Conservation (phyloP, 2,888 invertebrate genomes). For the Scaptomyza tumidula region DNA sequence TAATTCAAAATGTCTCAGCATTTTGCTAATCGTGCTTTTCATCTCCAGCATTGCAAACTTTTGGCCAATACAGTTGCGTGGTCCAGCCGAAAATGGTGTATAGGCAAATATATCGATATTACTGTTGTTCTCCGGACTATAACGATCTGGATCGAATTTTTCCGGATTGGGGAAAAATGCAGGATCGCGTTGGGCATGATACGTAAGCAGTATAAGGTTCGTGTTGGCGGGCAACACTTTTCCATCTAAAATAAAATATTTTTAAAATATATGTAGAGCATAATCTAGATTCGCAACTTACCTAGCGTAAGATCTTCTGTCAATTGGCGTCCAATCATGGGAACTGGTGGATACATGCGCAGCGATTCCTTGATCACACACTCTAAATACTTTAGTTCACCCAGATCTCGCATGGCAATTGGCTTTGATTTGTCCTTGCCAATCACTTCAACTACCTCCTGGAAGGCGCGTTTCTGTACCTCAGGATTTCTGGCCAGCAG, state of each 20-base stretch:
- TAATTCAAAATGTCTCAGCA: slow-evolving; percentile 79
- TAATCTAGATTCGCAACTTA: slow-evolving; percentile 70
- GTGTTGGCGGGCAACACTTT: slow-evolving; percentile 75
- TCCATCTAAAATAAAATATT: slow-evolving; percentile 63
- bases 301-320: slow-evolving; percentile 86
- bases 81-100: slow-evolving; percentile 82
- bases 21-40: slow-evolving; percentile 79
- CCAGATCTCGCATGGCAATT: slow-evolving; percentile 69
- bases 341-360: slow-evolving; percentile 88
- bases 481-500: slow-evolving; percentile 79
- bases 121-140: slow-evolving; percentile 55
- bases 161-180: slow-evolving; percentile 78
- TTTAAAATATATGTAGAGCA: fast-evolving
- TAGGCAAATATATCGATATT: slow-evolving; percentile 83
- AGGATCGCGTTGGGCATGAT: slow-evolving; percentile 76
- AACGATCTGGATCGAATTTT: slow-evolving; percentile 81
- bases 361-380: slow-evolving; percentile 89
- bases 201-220: slow-evolving; percentile 71
- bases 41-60: slow-evolving; percentile 83
- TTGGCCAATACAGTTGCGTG: slow-evolving; percentile 83
- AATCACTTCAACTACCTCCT: slow-evolving; percentile 77
- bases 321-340: slow-evolving; percentile 86
- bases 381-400: slow-evolving; percentile 85
- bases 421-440: slow-evolving; percentile 70
- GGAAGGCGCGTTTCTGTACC: slow-evolving; percentile 74